Base-by-base conservation (phyloP, 1,140 invertebrate species). In the Drosophila pandora region DNA sequence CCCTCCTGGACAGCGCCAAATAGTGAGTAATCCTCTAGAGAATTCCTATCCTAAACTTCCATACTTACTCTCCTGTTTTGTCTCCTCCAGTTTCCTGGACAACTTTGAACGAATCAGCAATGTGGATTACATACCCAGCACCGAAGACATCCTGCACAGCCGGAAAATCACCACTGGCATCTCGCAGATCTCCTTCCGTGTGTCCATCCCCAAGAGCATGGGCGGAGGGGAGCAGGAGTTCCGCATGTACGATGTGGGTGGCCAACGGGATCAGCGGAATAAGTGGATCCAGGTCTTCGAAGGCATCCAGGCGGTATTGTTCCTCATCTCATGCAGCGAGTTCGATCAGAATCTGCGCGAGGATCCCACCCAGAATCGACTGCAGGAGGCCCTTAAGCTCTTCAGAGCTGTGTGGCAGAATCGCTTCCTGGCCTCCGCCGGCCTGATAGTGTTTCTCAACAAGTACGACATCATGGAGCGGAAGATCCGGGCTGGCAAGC, bases 211-310 rank as follows among this genome's bases (percentile, higher is more conserved):
- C 5, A 94, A 93, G 87, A 93, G 93, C 50, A 94, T 95, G 92
- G 95, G 95, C 2, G 94, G 94, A 8, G 94, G 94, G 2, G 90
- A 92, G 13, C 95, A 95, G 71, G 92, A 94, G 21, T 96, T 96
- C 90, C 95, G 94, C 93, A 95, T 96, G 95, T 96, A 95, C 74
- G 95, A 96, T 77, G 95, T 96, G 1, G 95, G 95, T 0, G 97
- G 97, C 0, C 97, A 97, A 91, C 92, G 95, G 64, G 96, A 96
- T 9, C 95, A 97, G 89, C 92, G 96, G 23, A 95, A 95, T 76
- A 96, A 96, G 90, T 97, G 96, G 96, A 96, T 96, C 68, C 95
- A 96, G 90, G 95, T 96, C 2, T 97, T 97, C 83, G 96, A 96
- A 90, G 95, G 95, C 17, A 96, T 97, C 60, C 94, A 96, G 68